Evolutionary conservation across 2,888 invertebrate genomes (phyloP).

Genomic region (Coelopa pilipes): DNA sequence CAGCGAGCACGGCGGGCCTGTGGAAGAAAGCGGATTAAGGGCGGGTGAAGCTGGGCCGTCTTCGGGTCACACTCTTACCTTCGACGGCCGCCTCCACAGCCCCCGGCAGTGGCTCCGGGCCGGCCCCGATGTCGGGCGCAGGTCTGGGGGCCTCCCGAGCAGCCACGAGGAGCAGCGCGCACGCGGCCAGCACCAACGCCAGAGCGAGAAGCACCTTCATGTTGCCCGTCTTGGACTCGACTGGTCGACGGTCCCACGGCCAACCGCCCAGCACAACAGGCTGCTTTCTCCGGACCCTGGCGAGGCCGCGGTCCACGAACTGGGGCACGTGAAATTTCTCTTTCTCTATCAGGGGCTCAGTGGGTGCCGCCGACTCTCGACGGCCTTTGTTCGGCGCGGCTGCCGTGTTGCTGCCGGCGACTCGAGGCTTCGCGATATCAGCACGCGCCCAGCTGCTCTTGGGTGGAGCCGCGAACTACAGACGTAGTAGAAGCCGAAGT

Average conservation of each 20-base stretch:
- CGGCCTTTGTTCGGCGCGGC: not conserved
- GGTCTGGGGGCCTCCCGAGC: not conserved
- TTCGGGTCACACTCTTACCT: not conserved
- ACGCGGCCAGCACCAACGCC: not conserved
- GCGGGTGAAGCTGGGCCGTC: no score
- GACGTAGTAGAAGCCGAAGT: no score
- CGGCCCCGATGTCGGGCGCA: conserved; percentile 10
- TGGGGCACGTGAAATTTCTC: not conserved
- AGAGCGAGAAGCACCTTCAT: conserved; percentile 1
- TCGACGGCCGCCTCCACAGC: not conserved
- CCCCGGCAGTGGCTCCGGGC: not conserved
- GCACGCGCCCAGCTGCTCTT: no score
- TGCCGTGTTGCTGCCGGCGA: not conserved
- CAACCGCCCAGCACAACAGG: not conserved
- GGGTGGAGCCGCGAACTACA: no score
- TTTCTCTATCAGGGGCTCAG: not conserved
- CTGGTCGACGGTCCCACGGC: conserved; percentile 3
- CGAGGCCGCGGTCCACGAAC: not conserved
- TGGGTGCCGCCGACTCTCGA: no score
- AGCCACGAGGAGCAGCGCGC: not conserved
- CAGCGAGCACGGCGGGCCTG: conserved; percentile 51
- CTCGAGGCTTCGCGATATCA: no score
- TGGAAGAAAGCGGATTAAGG: no score
- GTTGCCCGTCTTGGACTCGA: not conserved
- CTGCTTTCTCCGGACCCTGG: not conserved